These are phyloP conservation scores for Clivina fossor DNA, from an alignment of 2,888 invertebrate species.

Conservation along the genomic window DNA sequence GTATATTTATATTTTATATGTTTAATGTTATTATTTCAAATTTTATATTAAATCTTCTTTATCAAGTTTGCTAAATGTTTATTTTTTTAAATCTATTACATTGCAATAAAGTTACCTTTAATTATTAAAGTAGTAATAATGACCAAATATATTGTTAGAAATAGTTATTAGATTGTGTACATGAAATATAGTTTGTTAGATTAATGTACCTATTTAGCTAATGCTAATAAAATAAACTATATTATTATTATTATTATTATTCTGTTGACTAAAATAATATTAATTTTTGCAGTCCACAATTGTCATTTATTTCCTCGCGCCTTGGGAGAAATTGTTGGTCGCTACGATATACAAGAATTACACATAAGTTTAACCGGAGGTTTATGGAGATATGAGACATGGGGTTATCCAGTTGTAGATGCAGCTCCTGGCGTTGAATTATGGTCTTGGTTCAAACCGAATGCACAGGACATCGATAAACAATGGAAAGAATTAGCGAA, in stretches of 20 bases:
- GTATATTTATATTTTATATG: no score
- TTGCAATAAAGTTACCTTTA: no score
- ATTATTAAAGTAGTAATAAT: no score
- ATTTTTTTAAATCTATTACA: no score
- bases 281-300: constrained; percentile 73
- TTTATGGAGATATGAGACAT: constrained; percentile 87
- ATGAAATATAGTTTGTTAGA: no score
- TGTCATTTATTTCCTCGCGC: constrained; percentile 86
- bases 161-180: no score
- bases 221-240: no score
- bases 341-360: constrained; percentile 84
- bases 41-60: no score
- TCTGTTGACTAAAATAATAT: constrained; percentile 25
- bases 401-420: constrained; percentile 91
- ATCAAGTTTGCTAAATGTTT: no score
- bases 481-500: constrained; percentile 89
- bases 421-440: constrained; percentile 93
- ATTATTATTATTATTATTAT: constrained; percentile 22
- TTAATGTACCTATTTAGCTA: no score
- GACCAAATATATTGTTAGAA: no score
- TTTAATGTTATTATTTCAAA: no score
- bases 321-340: constrained; percentile 81
- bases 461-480: constrained; percentile 69
- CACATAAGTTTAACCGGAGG: constrained; percentile 93
- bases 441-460: constrained; percentile 85